phyloP scores from a whole-genome alignment of 2,888 invertebrate species.

The Lasioglossum figueresi region DNA sequence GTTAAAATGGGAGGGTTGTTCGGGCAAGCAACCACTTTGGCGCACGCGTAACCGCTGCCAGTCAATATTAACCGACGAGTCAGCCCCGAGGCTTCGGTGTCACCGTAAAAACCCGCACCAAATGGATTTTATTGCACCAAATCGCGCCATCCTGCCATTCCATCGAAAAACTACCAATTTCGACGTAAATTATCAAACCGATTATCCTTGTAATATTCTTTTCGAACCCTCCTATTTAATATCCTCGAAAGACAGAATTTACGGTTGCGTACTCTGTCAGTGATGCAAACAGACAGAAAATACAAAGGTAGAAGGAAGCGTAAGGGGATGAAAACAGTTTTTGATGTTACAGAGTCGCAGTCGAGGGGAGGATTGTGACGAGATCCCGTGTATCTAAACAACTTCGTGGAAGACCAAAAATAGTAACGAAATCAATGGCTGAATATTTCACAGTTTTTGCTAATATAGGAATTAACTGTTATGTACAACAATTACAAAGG shows the following conservation, averaged over 20 bases:
- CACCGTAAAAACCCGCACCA: conserved; percentile 60
- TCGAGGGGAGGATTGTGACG: no score
- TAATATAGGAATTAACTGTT: background rate
- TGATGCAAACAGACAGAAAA: background rate
- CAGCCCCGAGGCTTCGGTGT: conserved; percentile 63
- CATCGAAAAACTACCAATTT: background rate
- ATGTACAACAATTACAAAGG: background rate
- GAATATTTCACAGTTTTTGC: background rate
- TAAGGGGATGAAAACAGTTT: background rate
- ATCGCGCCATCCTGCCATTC: background rate
- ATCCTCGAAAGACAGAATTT: background rate
- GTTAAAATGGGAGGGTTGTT: conserved; percentile 73
- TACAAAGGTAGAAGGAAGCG: background rate
- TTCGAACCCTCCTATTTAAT: background rate
- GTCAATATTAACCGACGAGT: conserved; percentile 81
- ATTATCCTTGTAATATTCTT: background rate
- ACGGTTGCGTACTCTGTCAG: background rate
- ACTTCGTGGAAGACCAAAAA: background rate
- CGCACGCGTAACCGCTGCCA: conserved; percentile 82
- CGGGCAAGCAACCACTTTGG: conserved; percentile 74
- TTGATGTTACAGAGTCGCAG: no score
- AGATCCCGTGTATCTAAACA: background rate
- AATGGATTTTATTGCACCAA: conserved; percentile 19
- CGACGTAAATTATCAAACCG: background rate
- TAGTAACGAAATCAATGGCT: background rate